phyloP scores from a whole-genome alignment of 2,797 vertebrate species.

The Mus minutoides region DNA sequence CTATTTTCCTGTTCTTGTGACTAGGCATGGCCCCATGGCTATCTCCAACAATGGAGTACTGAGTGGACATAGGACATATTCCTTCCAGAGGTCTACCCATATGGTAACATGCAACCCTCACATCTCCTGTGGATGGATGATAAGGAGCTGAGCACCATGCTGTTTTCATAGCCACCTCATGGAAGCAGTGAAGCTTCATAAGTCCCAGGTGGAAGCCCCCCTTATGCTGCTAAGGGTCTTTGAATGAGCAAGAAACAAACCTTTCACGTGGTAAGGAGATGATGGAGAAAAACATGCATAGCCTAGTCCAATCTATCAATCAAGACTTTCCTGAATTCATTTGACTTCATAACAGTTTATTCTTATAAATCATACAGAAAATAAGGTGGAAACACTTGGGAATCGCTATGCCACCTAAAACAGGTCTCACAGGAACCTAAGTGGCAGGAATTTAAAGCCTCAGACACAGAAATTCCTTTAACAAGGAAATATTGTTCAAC shows the following conservation, averaged over 20 bases:
- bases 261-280: not conserved
- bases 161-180: fast-evolving
- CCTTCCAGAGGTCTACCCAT: not conserved
- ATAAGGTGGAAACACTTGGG: not conserved
- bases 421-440: not conserved
- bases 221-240: not conserved
- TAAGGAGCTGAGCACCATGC: fast-evolving
- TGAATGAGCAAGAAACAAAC: not conserved
- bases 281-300: not conserved
- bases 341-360: not conserved
- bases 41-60: not conserved
- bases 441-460: not conserved
- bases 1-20: not conserved
- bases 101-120: not conserved
- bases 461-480: not conserved
- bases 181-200: not conserved
- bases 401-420: not conserved
- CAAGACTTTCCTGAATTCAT: not conserved
- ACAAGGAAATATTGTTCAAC: not conserved
- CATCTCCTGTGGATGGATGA: not conserved
- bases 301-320: not conserved
- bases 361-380: not conserved
- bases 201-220: not conserved
- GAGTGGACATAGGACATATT: fast-evolving
- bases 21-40: fast-evolving